Evolutionary conservation across 2,113 vertebrate genomes (phyloP).

Genomic region (Lagopus muta): DNA sequence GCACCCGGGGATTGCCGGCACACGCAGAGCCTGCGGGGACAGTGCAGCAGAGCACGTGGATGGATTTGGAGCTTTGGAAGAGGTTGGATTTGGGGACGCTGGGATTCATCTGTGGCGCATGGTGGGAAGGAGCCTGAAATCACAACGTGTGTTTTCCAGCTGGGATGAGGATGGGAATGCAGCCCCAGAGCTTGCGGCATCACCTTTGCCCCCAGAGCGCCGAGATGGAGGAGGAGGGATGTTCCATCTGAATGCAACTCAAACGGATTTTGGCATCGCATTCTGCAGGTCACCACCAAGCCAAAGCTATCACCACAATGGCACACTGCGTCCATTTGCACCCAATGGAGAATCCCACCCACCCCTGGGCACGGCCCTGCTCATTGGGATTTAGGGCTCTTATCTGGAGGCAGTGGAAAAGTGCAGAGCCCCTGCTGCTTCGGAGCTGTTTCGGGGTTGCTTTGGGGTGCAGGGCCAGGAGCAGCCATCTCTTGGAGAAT

Average conservation of each 20-base stretch:
- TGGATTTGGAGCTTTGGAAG: neutral
- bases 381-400: rapidly evolving
- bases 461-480: neutral
- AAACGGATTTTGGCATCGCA: neutral
- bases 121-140: neutral
- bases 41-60: neutral
- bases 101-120: neutral
- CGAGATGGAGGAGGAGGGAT: neutral
- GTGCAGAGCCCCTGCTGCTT: rapidly evolving
- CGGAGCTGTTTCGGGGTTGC: neutral
- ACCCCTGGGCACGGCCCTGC: rapidly evolving
- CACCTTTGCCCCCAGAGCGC: neutral
- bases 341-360: neutral
- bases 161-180: neutral
- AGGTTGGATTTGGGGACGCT: neutral
- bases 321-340: neutral
- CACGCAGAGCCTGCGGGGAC: rapidly evolving
- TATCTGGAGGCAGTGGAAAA: neutral
- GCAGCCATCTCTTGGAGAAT: neutral
- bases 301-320: rapidly evolving
- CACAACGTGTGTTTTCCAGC: neutral
- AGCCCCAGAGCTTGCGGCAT: neutral
- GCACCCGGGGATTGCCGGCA: neutral
- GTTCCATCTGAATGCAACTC: neutral
- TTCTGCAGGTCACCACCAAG: rapidly evolving